Evolutionary conservation across 2,888 invertebrate genomes (phyloP), one percentile per base, ranked within the genome.

Genomic region (Hermaeophaga mercurialis): DNA sequence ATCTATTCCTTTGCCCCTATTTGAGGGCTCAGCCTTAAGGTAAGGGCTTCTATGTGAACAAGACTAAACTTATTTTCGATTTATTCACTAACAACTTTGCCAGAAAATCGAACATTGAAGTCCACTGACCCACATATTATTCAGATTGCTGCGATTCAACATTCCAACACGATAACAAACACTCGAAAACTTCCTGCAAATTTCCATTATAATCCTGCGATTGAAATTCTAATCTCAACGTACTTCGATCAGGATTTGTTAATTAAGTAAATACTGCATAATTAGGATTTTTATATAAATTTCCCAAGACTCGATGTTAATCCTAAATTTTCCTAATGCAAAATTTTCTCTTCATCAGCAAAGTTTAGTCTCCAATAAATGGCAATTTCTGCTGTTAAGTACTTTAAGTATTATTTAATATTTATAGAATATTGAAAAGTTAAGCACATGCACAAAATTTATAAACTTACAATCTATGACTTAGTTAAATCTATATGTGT

Each of bases 261-360:
- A 54, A 58, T 58, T 49, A 36, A 54, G 58, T 54, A 49, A 58
- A 58, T 54, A 58, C 38, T 48, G 39, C 49, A 58, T 38, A 58
- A 53, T 54, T 54, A 54, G 36, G 33, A 54, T 49, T 39, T 43
- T 33, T 19, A 11, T 43, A 46, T 24, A 17, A 53, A 18, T 47
- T 33, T 24, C 24, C 39, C 22, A 34, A 12, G 28, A 18, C 19
- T 33, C 31, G 28, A 28, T 33, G 34, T 14, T 52, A 43, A 43
- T 9, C 19, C 19, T 7, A 15, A 43, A 52, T 50, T 50, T 50
- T 50, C 41, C 41, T 50, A 50, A 41, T 43, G 43, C 43, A 28
- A 17, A 33, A 34, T 43, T 52, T 52, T 52, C 5, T 15, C 11
- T 19, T 43, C 43, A 43, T 34, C 43, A 43, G 34, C 33, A 28